Evolutionary conservation across 2,888 invertebrate species (phyloP), one percentile per base, ranked within the genome.

Genomic region (Pomacea canaliculata): DNA sequence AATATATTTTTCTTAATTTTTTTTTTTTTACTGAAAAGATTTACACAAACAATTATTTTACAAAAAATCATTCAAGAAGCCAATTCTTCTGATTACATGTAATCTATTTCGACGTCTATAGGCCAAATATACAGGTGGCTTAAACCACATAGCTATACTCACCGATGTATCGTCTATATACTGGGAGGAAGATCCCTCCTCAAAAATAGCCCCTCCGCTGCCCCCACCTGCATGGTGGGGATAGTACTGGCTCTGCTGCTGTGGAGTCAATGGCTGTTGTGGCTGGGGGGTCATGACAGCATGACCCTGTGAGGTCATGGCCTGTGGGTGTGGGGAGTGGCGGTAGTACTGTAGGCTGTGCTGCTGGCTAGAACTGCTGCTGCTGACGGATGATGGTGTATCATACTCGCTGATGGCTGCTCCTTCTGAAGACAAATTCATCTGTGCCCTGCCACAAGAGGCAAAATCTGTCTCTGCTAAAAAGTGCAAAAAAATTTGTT

Each of bases 151-250:
- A 10, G 10, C 7, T 56, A 7, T 56, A 56, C 86, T 82, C 81
- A 88, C 88, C 59, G 87, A 85, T 46, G 83, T 81, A 65, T 86
- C 87, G 27, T 88, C 87, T 62, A 87, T 86, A 77, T 79, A 83
- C 75, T 85, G 87, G 16, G 85, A 84, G 18, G 85, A 84, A n/a
- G 81, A 81, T 37, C 85, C 84, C 16, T 86, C 85, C 74, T 85
- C 86, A 79, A 83, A 84, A 23, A 78, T 46, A 46, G 70, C 56
- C 23, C 78, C 76, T 46, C 79, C 77, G n/a, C 71, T 56, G 48
- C 72, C n/a, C 13, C 65, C 65, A 3, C 70, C 65, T 16, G 76
- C 76, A 18, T 70, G 71, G 2, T 71, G 76, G 16, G 65, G 60
- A 65, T 80, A 80, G 65, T 74, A 80, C 63, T 81, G 83, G 48